Percentiles rank a stretch among this genome's conserved stretches.
Evolutionary conservation across 2,113 vertebrate species (phyloP).

Genomic region (Glaucidium brasilianum): DNA sequence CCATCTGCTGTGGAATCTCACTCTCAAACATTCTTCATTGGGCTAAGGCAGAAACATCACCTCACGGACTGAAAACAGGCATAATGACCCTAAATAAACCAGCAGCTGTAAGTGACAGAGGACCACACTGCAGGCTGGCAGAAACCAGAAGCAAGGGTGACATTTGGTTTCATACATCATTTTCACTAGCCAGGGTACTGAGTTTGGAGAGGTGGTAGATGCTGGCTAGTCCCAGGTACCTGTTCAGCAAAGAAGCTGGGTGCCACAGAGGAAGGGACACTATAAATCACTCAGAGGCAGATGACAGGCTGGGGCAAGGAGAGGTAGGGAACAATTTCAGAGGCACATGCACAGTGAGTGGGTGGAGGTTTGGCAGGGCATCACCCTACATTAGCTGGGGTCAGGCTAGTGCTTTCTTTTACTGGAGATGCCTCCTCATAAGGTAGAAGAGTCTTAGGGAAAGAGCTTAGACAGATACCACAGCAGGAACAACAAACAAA

Average conservation of each 20-base stretch:
- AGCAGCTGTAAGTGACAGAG: neutral
- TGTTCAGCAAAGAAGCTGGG: neutral
- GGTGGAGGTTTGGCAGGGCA: neutral
- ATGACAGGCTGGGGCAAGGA: neutral
- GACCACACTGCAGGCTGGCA: neutral
- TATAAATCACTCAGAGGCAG: neutral
- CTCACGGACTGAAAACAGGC: neutral
- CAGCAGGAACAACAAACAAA: neutral
- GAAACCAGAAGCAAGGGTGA: neutral
- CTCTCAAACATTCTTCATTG: neutral
- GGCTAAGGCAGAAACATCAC: neutral
- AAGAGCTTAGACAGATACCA: neutral
- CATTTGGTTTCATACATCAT: neutral
- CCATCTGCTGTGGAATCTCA: neutral
- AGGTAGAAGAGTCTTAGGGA: neutral
- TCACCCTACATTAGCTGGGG: neutral
- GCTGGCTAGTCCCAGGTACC: neutral
- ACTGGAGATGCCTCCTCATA: neutral
- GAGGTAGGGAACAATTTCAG: neutral
- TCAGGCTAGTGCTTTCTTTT: neutral
- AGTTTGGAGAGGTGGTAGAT: neutral
- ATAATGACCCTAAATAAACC: neutral
- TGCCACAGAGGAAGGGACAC: neutral
- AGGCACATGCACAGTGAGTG: neutral
- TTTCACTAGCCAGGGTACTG: accelerated